Evolutionary conservation across 92 coral and sea anemone species (phyloP), one percentile per base, ranked within the genome.

Genomic region (Metridium senile): DNA sequence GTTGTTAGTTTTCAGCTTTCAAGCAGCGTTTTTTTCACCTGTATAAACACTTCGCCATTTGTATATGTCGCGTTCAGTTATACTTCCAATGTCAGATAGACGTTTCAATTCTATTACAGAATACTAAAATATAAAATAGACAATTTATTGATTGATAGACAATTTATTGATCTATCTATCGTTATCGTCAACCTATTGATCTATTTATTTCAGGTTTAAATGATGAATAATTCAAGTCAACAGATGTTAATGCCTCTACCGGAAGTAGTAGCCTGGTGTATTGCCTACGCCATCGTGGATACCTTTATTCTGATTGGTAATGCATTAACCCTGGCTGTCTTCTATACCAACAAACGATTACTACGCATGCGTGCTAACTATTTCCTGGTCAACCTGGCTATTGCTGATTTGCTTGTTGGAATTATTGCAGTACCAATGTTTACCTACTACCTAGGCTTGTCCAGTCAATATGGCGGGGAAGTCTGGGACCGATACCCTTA

Each of bases 281-380:
- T 84, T 0, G 90, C 92, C 21, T 89, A 81, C 72, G 78, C 74
- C 53, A 35, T 83, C 35, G 91, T 91, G 28, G 93, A 88, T 66
- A 82, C 85, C 9, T 46, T 84, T 71, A 85, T 91, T 35, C 79
- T 91, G 32, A 63, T 85, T 67, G 97, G 97, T 22, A 91, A 91
- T 74, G 88, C 87, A 1, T 69, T 91, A 26, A 88, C 97, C 32
- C 83, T 91, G 11, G 77, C 81, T 28, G 91, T 91, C 52, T 91
- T 91, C 85, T 61, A 79, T 34, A 88, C 83, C 16, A 88, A 91
- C 77, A 91, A 82, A 74, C 79, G 89, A 29, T 78, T 91, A 9
- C 45, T 91, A 68, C 89, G 97, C 74, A 88, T 75, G 71, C 93
- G 97, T 32, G 97, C 97, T 39, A 91, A 91, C 56, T 85, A 85